Percentiles rank a stretch among this genome's conserved stretches.
phyloP scores from a whole-genome alignment of 2,113 vertebrate genomes.

The Labeo rohita region DNA sequence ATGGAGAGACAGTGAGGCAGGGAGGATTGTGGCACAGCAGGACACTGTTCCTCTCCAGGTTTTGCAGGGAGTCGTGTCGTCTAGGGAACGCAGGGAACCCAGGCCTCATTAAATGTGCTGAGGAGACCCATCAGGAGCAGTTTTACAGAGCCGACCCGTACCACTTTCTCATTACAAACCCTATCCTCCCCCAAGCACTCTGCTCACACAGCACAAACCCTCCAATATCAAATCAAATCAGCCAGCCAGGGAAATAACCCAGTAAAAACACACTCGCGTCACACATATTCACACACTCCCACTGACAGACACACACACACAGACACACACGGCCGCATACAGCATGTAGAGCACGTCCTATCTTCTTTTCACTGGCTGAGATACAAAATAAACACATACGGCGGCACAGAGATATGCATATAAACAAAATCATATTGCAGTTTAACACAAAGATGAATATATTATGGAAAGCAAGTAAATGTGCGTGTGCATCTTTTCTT shows the following conservation, averaged over 20 bases:
- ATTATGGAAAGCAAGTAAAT: neutral
- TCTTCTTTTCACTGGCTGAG: conserved; percentile 3
- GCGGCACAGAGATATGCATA: neutral
- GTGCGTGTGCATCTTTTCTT: neutral
- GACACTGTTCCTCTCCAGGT: conserved; percentile 44
- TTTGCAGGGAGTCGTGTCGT: conserved; percentile 39
- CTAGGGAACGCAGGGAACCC: conserved; percentile 32
- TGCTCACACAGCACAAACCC: conserved; percentile 43
- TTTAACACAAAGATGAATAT: neutral
- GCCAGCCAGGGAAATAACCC: conserved; percentile 49
- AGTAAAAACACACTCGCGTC: conserved; percentile 33
- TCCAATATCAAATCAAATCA: conserved; percentile 53
- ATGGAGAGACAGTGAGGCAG: neutral
- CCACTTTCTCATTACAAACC: conserved; percentile 54
- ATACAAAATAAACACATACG: neutral
- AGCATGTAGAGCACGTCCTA: neutral
- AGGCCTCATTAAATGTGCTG: conserved; percentile 54
- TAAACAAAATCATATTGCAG: neutral
- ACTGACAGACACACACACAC: conserved; percentile 29
- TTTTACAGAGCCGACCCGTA: conserved; percentile 47
- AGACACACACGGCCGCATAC: neutral
- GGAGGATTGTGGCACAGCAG: conserved; percentile 13
- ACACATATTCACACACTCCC: conserved; percentile 43
- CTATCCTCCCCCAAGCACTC: conserved; percentile 44
- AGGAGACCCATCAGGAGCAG: conserved; percentile 42